Base-by-base conservation (phyloP, 2,797 vertebrate genomes). In the Taenioides sp. region DNA sequence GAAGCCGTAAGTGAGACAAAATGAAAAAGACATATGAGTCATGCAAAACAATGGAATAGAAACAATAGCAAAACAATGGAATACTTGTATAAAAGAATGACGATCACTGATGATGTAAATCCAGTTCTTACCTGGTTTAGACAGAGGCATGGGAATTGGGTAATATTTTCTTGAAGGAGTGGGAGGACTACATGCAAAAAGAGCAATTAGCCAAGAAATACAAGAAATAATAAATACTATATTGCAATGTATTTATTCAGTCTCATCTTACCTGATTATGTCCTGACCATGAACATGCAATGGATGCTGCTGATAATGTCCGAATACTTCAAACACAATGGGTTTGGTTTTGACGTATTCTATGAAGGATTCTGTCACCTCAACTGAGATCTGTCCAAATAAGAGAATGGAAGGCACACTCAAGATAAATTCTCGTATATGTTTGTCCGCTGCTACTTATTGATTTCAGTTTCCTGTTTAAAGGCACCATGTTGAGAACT, bases 281-380 rank as follows among this genome's bases (percentile, higher is more conserved):
- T 99, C 98, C 87, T 97, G 97, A 31, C 96, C 96, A 27, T 97
- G 96, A 43, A 93, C 81, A 73, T 98, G 95, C 58, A 95, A 93
- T 1, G 97, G 96, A 72, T 99, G 96, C 81, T 98, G 97, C 89
- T 99, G 98, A 81, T 98, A 99, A 88, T 99, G 98, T 1, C 98
- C 98, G n/a, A 99, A 99, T 74, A 99, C 98, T 86, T 99, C 98
- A 86, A 99, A 99, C 67, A 99, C 98, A 9, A 99, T 96, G 1
- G 98, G 98, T 57, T 99, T 99, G 70, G 87, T 95, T 93, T 96
- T 98, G 87, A 99, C 96, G 77, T 99, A 97, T 66, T 99, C 98
- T 66, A 96, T 96, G 84, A 99, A 99, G 0, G 98, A 99, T 83
- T 98, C 96, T 0, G 97, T 99, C 81, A 99, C 96, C 88, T 99